Evolutionary conservation across 2,113 vertebrate species (phyloP).

Genomic region (Myrmecophaga tridactyla): DNA sequence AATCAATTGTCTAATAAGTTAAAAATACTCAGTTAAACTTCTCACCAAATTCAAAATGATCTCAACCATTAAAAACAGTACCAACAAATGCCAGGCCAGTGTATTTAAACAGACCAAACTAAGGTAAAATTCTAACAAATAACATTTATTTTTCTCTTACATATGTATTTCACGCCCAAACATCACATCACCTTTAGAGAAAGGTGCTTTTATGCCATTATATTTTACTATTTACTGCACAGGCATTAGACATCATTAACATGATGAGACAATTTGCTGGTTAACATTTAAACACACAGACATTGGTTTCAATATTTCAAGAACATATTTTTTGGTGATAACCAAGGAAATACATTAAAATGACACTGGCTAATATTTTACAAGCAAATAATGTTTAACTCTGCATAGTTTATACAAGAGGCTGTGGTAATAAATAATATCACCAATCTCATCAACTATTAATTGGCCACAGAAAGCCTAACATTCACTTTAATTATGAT

Average conservation of each 20-base stretch:
- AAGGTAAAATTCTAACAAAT: conserved; percentile 91
- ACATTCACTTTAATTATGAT: conserved; percentile 95
- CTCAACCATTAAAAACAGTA: conserved; percentile 9
- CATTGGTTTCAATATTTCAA: conserved; percentile 86
- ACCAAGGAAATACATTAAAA: conserved; percentile 94
- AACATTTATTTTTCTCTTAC: conserved; percentile 86
- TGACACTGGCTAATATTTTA: conserved; percentile 93
- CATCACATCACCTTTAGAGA: conserved; percentile 84
- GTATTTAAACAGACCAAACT: conserved; percentile 89
- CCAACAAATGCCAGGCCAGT: conserved; percentile 43
- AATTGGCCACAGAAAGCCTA: conserved; percentile 94
- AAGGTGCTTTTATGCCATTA: conserved; percentile 83
- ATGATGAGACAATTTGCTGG: conserved; percentile 82
- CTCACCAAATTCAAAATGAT: conserved; percentile 15
- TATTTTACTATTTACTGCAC: conserved; percentile 86
- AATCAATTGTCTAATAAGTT: neutral
- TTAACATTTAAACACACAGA: conserved; percentile 87
- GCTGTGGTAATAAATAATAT: conserved; percentile 90
- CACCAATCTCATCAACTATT: conserved; percentile 91
- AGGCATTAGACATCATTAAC: conserved; percentile 82
- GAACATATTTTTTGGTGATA: conserved; percentile 93
- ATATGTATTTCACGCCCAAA: conserved; percentile 82
- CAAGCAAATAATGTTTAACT: conserved; percentile 95
- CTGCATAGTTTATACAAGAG: conserved; percentile 98
- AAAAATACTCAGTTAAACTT: conserved; percentile 9